phyloP scores from a whole-genome alignment of 2,797 vertebrate genomes.

The Toxotes lorentzi region DNA sequence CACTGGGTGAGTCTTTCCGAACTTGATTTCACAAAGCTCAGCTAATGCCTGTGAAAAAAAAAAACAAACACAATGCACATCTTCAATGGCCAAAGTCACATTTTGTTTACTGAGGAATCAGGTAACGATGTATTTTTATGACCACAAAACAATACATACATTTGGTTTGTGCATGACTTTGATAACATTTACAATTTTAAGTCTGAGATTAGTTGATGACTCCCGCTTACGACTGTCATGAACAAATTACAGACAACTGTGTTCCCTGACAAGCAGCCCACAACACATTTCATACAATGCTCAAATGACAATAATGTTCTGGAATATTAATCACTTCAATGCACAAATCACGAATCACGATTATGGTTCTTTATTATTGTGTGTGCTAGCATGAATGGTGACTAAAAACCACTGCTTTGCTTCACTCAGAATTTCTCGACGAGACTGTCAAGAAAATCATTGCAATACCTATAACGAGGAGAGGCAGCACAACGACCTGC shows the following conservation, averaged over 20 bases:
- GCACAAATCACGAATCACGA: neutral
- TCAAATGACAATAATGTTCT: neutral
- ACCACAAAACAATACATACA: neutral
- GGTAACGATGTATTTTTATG: neutral
- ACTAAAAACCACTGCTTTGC: neutral
- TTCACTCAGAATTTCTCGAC: neutral
- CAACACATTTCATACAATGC: neutral
- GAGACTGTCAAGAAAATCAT: neutral
- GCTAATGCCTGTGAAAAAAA: constrained; percentile 91
- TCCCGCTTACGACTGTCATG: neutral
- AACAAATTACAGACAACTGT: neutral
- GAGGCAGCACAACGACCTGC: neutral
- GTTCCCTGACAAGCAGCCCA: neutral
- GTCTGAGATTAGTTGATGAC: neutral
- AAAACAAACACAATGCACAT: constrained; percentile 32
- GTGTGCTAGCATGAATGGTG: neutral
- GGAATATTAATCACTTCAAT: neutral
- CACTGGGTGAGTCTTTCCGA: constrained; percentile 95
- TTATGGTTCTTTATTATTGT: neutral
- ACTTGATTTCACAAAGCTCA: constrained; percentile 99
- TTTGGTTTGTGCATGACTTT: neutral
- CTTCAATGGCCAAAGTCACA: neutral
- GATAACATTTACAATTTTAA: neutral
- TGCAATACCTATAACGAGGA: neutral
- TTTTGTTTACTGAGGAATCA: neutral